Percentiles rank a stretch among this genome's conserved stretches.
These are phyloP conservation scores for Collichthys lucidus DNA, from an alignment of 2,113 vertebrate genomes.

Conservation along the genomic window DNA sequence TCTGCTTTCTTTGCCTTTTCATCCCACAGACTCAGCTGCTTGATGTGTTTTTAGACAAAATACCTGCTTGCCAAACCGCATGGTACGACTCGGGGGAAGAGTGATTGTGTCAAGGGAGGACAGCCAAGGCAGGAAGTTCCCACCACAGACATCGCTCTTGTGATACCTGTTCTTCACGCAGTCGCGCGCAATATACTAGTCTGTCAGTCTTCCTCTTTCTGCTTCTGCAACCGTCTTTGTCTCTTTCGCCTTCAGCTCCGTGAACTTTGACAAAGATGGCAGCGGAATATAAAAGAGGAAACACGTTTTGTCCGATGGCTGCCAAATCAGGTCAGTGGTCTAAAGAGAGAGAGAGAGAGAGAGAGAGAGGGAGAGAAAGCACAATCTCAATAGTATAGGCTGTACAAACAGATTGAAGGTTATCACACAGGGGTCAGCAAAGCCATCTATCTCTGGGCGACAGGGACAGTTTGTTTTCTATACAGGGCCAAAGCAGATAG, in stretches of 20 bases:
- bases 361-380: slow-evolving; percentile 28
- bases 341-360: slow-evolving; percentile 23
- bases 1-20: slow-evolving; percentile 53
- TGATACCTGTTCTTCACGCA: neutral
- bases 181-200: neutral
- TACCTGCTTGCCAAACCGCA: slow-evolving; percentile 29
- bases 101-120: slow-evolving; percentile 24
- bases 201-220: slow-evolving; percentile 25
- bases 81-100: neutral
- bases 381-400: slow-evolving; percentile 47
- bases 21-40: slow-evolving; percentile 57
- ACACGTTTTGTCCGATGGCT: slow-evolving; percentile 19
- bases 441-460: slow-evolving; percentile 69
- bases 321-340: slow-evolving; percentile 51
- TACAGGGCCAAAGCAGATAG: slow-evolving; percentile 61
- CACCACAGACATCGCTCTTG: slow-evolving; percentile 18
- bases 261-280: slow-evolving; percentile 16
- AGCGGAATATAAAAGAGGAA: neutral
- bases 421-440: slow-evolving; percentile 37
- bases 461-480: slow-evolving; percentile 59
- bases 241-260: neutral
- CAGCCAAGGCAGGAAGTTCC: slow-evolving; percentile 51
- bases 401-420: slow-evolving; percentile 64
- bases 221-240: neutral
- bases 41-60: slow-evolving; percentile 46